These are phyloP conservation scores for Chloroceryle amazona DNA, from an alignment of 2,797 vertebrate species.

Conservation along the genomic window DNA sequence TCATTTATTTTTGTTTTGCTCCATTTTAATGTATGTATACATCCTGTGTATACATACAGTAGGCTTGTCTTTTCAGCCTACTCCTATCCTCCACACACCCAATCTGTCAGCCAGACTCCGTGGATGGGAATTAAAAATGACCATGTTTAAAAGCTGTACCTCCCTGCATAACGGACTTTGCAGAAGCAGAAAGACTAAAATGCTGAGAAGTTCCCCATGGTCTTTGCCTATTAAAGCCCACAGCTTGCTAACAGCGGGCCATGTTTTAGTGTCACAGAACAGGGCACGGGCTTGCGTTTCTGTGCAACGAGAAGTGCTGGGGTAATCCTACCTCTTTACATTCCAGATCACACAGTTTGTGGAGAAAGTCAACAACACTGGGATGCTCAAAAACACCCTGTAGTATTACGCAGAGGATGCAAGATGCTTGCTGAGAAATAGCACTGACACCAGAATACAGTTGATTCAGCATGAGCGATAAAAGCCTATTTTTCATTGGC, in stretches of 20 bases:
- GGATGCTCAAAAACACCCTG: conserved; percentile 25
- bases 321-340: conserved; percentile 6
- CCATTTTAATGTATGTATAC: conserved; percentile 26
- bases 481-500: conserved; percentile 14
- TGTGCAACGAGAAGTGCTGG: background rate
- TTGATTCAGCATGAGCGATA: background rate
- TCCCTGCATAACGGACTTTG: background rate
- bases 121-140: conserved; percentile 56
- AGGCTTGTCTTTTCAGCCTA: conserved; percentile 4
- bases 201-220: background rate
- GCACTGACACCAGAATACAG: background rate
- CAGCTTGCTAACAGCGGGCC: conserved; percentile 22
- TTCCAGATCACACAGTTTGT: conserved; percentile 10
- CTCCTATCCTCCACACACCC: background rate
- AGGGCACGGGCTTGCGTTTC: background rate
- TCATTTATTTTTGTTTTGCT: conserved; percentile 54
- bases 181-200: conserved; percentile 20
- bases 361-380: conserved; percentile 4
- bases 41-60: conserved; percentile 16
- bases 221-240: conserved; percentile 31
- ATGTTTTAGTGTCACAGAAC: conserved; percentile 9
- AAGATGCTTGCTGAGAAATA: conserved; percentile 19
- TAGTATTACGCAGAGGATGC: background rate
- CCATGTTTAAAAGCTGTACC: conserved; percentile 19
- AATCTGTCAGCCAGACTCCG: conserved; percentile 11